Conservation (phyloP, 2,888 invertebrate species). For the Mayetiola destructor region DNA sequence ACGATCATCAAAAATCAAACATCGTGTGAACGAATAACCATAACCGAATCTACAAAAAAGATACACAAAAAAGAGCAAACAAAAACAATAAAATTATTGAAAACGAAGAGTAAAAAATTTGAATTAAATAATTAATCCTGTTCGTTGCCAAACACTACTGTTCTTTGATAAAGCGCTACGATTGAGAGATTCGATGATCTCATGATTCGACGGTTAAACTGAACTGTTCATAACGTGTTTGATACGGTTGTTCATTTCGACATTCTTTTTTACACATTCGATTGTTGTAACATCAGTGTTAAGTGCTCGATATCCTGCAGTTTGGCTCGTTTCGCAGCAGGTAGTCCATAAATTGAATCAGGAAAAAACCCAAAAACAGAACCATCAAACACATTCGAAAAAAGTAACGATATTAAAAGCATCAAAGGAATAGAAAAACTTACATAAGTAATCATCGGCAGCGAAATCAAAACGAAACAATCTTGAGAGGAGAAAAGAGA, state of each 20-base stretch:
- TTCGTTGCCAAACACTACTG: neutral
- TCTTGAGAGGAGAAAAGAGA: neutral
- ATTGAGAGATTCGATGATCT: neutral
- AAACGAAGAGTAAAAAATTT: neutral
- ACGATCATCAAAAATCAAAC: too few relatives aligned
- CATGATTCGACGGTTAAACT: too few relatives aligned
- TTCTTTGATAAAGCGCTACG: neutral
- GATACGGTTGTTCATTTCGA: too few relatives aligned
- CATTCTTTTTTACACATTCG: neutral
- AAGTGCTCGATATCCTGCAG: neutral
- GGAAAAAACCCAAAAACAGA: neutral
- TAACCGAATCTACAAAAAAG: too few relatives aligned
- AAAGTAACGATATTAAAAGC: neutral
- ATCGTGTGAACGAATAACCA: too few relatives aligned
- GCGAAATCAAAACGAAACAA: neutral
- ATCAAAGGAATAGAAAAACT: neutral
- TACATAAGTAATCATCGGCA: neutral
- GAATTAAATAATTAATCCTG: neutral
- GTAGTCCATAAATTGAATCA: neutral
- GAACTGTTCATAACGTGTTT: neutral
- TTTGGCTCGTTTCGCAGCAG: neutral
- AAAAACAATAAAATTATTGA: neutral
- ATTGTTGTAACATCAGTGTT: neutral
- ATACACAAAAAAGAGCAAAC: too few relatives aligned
- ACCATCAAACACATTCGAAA: neutral